Conservation (phyloP, 37 sponge, comb jelly and placozoan species). For the Aplysina aerophoba region DNA sequence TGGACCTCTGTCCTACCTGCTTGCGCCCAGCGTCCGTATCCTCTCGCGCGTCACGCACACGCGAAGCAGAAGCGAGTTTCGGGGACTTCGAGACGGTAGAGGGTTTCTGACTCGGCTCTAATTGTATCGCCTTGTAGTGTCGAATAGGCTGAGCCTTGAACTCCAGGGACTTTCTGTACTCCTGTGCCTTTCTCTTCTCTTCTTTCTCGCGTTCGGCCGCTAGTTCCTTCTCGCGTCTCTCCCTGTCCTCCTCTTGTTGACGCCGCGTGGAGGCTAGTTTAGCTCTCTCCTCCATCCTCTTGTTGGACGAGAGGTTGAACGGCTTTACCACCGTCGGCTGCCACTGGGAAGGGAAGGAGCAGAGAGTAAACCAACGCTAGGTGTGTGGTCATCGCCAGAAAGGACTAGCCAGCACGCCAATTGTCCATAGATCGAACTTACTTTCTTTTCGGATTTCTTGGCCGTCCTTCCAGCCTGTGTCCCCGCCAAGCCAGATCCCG, state of each 20-base stretch:
- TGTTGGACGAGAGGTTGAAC: background rate
- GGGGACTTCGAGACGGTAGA: background rate
- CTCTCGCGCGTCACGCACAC: conserved; percentile 2
- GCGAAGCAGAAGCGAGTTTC: background rate
- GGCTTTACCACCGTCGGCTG: conserved; percentile 33
- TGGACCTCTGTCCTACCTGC: background rate
- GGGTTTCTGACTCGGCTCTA: background rate
- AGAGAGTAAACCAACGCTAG: too few species aligned
- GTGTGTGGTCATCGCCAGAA: too few species aligned
- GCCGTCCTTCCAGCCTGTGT: background rate
- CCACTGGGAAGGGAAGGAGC: background rate
- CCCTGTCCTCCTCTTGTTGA: background rate
- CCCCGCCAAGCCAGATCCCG: background rate
- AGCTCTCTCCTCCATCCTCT: conserved; percentile 1
- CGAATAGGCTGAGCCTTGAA: conserved; percentile 24
- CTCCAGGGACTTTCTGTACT: conserved; percentile 24
- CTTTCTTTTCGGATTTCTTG: conserved; percentile 14
- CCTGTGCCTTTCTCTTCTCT: conserved; percentile 9
- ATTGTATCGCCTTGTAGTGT: conserved; percentile 2
- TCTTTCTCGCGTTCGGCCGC: conserved; percentile 7
- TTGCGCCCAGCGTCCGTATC: background rate
- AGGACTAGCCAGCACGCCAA: background rate
- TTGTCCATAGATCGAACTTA: background rate
- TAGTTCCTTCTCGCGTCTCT: conserved; percentile 1
- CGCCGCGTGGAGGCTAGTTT: background rate